Conservation (phyloP, 2,888 invertebrate species). For the Drosophila borealis region DNA sequence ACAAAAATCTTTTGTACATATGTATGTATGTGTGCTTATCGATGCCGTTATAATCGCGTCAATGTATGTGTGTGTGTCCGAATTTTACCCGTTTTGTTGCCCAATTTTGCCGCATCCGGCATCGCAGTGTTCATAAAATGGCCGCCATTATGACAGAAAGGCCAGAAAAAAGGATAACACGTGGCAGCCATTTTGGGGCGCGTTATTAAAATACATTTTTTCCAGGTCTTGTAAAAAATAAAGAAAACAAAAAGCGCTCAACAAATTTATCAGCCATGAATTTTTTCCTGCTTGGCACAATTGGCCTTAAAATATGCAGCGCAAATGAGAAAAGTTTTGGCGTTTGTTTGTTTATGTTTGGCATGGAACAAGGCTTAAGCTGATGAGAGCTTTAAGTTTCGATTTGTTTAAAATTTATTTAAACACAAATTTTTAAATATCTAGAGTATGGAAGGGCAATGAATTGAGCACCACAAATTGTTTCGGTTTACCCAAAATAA, state of each 20-base stretch:
- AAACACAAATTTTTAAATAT: neutral
- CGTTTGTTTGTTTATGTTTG: slow-evolving; percentile 19
- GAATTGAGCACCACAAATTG: too few species aligned
- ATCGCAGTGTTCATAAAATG: slow-evolving; percentile 33
- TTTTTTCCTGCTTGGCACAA: slow-evolving; percentile 20
- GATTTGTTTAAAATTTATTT: neutral
- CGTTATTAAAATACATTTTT: slow-evolving; percentile 39
- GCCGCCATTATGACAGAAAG: slow-evolving; percentile 41
- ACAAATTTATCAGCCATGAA: slow-evolving; percentile 43
- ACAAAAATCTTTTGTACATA: slow-evolving; percentile 28
- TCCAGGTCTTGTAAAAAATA: neutral
- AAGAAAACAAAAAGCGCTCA: slow-evolving; percentile 11
- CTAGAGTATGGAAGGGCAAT: too few species aligned
- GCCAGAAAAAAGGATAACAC: slow-evolving; percentile 21
- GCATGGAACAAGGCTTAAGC: slow-evolving; percentile 27
- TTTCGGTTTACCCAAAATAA: too few species aligned
- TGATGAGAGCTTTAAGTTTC: slow-evolving; percentile 32
- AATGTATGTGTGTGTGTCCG: slow-evolving; percentile 10
- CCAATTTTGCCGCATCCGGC: slow-evolving; percentile 41
- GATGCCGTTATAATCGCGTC: slow-evolving; percentile 30
- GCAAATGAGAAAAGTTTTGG: slow-evolving; percentile 57
- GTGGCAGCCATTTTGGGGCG: slow-evolving; percentile 30
- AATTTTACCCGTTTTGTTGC: slow-evolving; percentile 33
- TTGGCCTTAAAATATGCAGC: slow-evolving; percentile 59
- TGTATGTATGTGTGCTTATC: neutral